Evolutionary conservation across 2,113 vertebrate genomes (phyloP).

Genomic region (Eptatretus burgeri): DNA sequence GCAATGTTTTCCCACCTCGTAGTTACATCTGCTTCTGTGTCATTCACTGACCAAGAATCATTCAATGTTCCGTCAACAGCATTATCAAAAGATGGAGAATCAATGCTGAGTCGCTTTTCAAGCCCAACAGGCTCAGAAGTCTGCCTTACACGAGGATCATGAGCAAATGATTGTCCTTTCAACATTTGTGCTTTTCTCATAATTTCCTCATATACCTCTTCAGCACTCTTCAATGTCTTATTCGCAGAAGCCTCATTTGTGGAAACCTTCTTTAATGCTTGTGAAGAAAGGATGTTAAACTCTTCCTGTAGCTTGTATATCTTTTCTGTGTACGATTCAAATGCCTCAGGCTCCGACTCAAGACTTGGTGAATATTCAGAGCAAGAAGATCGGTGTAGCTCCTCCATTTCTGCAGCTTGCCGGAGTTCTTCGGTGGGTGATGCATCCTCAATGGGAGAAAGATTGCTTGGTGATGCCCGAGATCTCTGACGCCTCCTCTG

Average conservation of each 20-base stretch:
- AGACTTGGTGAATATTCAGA: conserved; percentile 90
- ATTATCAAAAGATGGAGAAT: too few relatives aligned
- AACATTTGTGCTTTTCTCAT: conserved; percentile 87
- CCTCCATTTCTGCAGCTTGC: conserved; percentile 91
- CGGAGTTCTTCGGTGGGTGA: conserved; percentile 82
- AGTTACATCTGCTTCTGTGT: too few relatives aligned
- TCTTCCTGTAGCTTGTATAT: conserved; percentile 81
- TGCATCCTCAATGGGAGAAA: conserved; percentile 84
- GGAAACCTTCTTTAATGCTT: conserved; percentile 31
- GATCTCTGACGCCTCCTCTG: conserved; percentile 70
- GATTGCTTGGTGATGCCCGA: conserved; percentile 86
- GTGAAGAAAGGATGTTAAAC: conserved; percentile 69
- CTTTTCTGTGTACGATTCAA: conserved; percentile 41
- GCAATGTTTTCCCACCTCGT: too few relatives aligned
- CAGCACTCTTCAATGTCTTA: conserved; percentile 73
- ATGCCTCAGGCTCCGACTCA: conserved; percentile 72
- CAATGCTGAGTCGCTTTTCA: too few relatives aligned
- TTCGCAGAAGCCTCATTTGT: conserved; percentile 21
- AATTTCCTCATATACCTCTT: conserved; percentile 96
- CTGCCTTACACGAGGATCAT: too few relatives aligned
- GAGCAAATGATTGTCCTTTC: conserved; percentile 22
- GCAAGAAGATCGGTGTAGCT: conserved; percentile 82
- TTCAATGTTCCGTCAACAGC: too few relatives aligned
- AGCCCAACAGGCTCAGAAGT: too few relatives aligned
- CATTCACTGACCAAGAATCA: too few relatives aligned